Evolutionary conservation across 2,888 invertebrate genomes (phyloP).

Genomic region (Latrodectus elegans): DNA sequence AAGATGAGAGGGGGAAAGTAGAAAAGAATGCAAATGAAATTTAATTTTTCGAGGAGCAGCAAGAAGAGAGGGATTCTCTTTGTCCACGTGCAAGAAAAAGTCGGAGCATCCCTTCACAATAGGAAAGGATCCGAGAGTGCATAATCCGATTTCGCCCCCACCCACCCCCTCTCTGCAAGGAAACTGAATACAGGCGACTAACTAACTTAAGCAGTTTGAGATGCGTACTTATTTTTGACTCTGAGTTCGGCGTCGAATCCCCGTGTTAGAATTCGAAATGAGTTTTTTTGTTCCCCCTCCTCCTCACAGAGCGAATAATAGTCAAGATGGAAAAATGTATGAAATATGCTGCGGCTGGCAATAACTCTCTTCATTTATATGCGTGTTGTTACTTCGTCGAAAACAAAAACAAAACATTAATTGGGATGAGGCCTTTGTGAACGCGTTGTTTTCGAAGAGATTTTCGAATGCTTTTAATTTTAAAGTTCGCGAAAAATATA

Average conservation of each 20-base stretch:
- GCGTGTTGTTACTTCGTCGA: too few species aligned
- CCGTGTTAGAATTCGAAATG: not conserved
- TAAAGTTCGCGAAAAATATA: too few species aligned
- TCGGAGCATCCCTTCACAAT: constrained; percentile 5
- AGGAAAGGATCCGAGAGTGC: constrained; percentile 16
- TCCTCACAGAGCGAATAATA: not conserved
- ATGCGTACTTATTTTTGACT: not conserved
- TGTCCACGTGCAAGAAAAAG: not conserved
- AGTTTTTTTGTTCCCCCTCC: not conserved
- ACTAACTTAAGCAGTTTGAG: constrained; percentile 30
- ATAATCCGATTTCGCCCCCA: constrained; percentile 10
- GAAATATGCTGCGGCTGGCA: not conserved
- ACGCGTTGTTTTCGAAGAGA: too few species aligned
- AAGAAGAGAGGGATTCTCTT: not conserved
- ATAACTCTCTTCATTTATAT: not conserved
- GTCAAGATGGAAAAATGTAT: too few species aligned
- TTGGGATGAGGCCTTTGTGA: not conserved
- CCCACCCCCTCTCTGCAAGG: constrained; percentile 1
- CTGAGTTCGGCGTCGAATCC: not conserved
- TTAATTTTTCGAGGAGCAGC: constrained; percentile 61
- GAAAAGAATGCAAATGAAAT: constrained; percentile 63
- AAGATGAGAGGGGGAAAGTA: not conserved
- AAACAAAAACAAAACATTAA: constrained; percentile 8
- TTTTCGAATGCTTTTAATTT: too few species aligned
- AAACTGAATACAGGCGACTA: constrained; percentile 46